A percentile compares a stretch with the other conserved stretches of the same genome.
Evolutionary conservation across 2,888 invertebrate genomes (phyloP).

Genomic region (Dusona sp.): DNA sequence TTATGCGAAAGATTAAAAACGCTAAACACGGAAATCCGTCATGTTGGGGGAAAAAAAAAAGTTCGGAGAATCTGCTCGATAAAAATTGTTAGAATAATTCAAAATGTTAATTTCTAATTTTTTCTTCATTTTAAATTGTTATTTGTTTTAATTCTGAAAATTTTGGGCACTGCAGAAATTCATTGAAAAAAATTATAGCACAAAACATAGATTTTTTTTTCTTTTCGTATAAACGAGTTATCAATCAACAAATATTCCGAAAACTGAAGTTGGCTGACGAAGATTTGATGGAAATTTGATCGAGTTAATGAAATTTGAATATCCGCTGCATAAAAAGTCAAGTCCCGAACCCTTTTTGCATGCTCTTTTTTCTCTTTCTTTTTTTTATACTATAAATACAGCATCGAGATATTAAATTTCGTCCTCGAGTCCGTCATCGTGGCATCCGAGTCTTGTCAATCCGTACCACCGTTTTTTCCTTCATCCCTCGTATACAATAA

Average conservation of each 20-base stretch:
- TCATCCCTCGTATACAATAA: constrained; percentile 17
- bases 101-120: background rate
- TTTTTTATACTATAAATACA: constrained; percentile 5
- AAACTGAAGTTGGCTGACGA: background rate
- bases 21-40: background rate
- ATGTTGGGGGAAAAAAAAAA: background rate
- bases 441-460: background rate
- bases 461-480: background rate
- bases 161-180: too few species aligned
- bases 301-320: background rate
- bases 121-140: background rate
- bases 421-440: constrained; percentile 10
- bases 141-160: too few species aligned
- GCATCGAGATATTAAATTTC: constrained; percentile 33
- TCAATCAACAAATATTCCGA: background rate
- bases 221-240: too few species aligned
- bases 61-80: background rate
- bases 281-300: background rate
- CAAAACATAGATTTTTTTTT: too few species aligned
- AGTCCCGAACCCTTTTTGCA: background rate
- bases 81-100: background rate
- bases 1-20: background rate
- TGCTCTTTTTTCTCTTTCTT: background rate
- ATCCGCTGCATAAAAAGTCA: background rate
- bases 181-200: too few species aligned